Base-by-base conservation (phyloP, 2,113 vertebrate species). In the Camelus dromedarius region DNA sequence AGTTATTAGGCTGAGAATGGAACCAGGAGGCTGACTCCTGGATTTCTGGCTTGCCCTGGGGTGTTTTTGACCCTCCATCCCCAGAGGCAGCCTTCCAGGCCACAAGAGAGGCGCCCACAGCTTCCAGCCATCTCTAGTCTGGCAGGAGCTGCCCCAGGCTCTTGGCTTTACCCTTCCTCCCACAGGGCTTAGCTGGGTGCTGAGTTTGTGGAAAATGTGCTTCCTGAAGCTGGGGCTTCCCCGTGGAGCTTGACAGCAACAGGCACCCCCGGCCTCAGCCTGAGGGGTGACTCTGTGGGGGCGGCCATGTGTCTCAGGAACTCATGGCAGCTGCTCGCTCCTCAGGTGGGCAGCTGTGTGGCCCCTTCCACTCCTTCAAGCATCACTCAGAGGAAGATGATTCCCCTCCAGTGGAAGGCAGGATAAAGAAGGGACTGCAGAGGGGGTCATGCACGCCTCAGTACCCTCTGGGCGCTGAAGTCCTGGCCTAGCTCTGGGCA, bases 141-240 rank as follows among this genome's bases (percentile, higher is more conserved):
- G 54, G 50, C 83, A 46, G n/a, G 60, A 92, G 84, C 79, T 86
- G 54, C 32, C 66, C 5, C 5, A 4, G 70, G 52, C 38, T 76
- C 64, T 48, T 50, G 30, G 58, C 48, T 16, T 66, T 18, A 8
- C 35, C 91, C 0, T 69, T 62, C 6, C 2, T 94, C 67, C 52
- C 38, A 1, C 20, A 3, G 8, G 30, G 32, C 1, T 89, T 20
- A 4, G 50, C 28, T 77, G 2, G 35, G 64, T 1, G 30, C 73
- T 70, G 75, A 64, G 84, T 42, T 80, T 48, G 54, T 12, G 73
- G 96, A 93, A 96, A 76, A 85, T 5, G 13, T 0, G 8, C 72
- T 96, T 91, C 81, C 77, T 79, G 95, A 35, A 89, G 46, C 82
- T 30, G 50, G 95, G 70, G 54, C 80, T 92, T 92, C 70, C 93